These are phyloP conservation scores for Athalia circularis DNA, from an alignment of 2,888 invertebrate species.

Conservation along the genomic window DNA sequence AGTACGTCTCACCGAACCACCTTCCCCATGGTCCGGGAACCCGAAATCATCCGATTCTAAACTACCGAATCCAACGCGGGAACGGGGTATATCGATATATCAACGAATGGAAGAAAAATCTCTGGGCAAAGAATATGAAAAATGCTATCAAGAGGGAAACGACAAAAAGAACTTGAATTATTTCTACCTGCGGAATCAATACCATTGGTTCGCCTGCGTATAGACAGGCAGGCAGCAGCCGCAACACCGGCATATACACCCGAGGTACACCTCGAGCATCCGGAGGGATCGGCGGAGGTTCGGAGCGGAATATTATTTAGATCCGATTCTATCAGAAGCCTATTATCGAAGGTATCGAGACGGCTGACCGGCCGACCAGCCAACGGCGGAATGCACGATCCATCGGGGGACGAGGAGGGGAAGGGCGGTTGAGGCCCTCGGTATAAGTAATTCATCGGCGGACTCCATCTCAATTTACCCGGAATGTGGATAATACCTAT, in stretches of 20 bases:
- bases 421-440: not conserved
- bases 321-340: conserved; percentile 39
- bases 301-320: conserved; percentile 42
- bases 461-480: conserved; percentile 45
- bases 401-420: conserved; percentile 16
- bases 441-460: conserved; percentile 45
- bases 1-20: no score
- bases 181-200: conserved; percentile 33
- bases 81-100: not conserved
- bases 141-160: conserved; percentile 27
- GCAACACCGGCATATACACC: no score
- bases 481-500: conserved; percentile 44
- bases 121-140: conserved; percentile 4
- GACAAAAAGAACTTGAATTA: conserved; percentile 26
- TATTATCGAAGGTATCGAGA: conserved; percentile 32
- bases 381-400: conserved; percentile 17
- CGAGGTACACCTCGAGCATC: conserved; percentile 16
- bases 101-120: not conserved
- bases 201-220: conserved; percentile 30
- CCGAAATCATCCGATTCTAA: no score
- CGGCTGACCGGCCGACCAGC: not conserved
- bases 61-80: not conserved
- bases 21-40: no score
- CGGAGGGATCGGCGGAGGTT: conserved; percentile 32
- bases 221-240: not conserved